Evolutionary conservation across 2,797 vertebrate genomes (phyloP).

Genomic region (Acomys russatus): DNA sequence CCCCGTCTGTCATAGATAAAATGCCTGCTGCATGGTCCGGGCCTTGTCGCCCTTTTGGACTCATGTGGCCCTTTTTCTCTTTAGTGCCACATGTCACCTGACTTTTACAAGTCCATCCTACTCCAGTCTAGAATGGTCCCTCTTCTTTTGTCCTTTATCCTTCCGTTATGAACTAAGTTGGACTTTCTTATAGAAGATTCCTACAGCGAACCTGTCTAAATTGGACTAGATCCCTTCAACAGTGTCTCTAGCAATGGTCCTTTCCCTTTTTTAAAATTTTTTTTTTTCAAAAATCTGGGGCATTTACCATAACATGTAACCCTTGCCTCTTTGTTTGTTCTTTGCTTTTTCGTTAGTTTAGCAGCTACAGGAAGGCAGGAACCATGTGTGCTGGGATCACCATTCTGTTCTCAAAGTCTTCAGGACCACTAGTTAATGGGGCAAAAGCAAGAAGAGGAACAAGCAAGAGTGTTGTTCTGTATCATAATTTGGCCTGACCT

Average conservation of each 20-base stretch:
- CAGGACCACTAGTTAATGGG: not conserved
- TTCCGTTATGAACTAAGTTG: not conserved
- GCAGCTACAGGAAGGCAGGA: not conserved
- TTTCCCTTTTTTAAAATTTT: rapidly evolving
- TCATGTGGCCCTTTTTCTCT: not conserved
- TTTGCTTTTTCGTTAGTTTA: not conserved
- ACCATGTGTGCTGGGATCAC: not conserved
- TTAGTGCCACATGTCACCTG: rapidly evolving
- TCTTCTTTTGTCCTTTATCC: not conserved
- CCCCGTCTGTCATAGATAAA: not conserved
- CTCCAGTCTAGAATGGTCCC: not conserved
- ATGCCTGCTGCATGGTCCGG: not conserved
- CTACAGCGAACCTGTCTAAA: not conserved
- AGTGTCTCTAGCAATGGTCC: not conserved
- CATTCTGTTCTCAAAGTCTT: not conserved
- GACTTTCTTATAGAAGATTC: not conserved
- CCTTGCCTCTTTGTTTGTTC: not conserved
- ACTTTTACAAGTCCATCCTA: not conserved
- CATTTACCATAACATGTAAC: not conserved
- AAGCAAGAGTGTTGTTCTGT: not conserved
- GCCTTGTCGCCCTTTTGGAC: not conserved
- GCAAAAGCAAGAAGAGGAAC: not conserved
- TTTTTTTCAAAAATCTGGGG: too few relatives aligned
- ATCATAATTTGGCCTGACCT: not conserved
- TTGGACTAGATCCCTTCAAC: rapidly evolving